Conservation (phyloP, 2,888 invertebrate species). For the Keiferia lycopersicella region DNA sequence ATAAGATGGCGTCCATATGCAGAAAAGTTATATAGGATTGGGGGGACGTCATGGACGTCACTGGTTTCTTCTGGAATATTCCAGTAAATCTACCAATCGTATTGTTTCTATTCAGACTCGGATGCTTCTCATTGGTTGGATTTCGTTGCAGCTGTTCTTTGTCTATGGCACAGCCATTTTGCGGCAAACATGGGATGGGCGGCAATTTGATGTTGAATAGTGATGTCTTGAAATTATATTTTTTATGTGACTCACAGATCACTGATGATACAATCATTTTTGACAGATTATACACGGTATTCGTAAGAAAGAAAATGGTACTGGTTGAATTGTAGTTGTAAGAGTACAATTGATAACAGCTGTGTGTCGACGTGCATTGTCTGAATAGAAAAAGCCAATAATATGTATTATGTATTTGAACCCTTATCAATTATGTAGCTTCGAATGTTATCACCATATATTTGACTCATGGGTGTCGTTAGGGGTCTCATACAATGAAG, state of each 20-base stretch:
- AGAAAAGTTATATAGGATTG: conserved; percentile 49
- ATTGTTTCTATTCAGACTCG: conserved; percentile 38
- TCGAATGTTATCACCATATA: too few species aligned
- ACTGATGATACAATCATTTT: not conserved
- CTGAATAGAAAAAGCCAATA: too few species aligned
- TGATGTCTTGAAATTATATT: not conserved
- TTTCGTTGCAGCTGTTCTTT: conserved; percentile 21
- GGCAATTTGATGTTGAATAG: not conserved
- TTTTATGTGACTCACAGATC: not conserved
- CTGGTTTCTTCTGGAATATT: conserved; percentile 74
- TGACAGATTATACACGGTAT: too few species aligned
- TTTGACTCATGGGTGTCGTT: too few species aligned
- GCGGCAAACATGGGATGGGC: too few species aligned
- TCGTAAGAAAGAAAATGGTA: too few species aligned
- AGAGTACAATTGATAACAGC: too few species aligned
- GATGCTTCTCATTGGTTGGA: conserved; percentile 56
- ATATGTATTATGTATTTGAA: too few species aligned
- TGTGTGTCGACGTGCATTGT: too few species aligned
- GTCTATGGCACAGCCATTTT: conserved; percentile 15
- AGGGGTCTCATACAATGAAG: too few species aligned
- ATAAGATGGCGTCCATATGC: conserved; percentile 60
- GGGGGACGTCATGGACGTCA: conserved; percentile 63
- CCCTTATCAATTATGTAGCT: too few species aligned
- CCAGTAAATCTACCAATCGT: conserved; percentile 57
- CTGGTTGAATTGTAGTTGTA: too few species aligned